A percentile compares a stretch with the other conserved stretches of the same genome.
These are phyloP conservation scores for Uromys caudimaculatus DNA, from an alignment of 2,797 vertebrate genomes.

Conservation along the genomic window DNA sequence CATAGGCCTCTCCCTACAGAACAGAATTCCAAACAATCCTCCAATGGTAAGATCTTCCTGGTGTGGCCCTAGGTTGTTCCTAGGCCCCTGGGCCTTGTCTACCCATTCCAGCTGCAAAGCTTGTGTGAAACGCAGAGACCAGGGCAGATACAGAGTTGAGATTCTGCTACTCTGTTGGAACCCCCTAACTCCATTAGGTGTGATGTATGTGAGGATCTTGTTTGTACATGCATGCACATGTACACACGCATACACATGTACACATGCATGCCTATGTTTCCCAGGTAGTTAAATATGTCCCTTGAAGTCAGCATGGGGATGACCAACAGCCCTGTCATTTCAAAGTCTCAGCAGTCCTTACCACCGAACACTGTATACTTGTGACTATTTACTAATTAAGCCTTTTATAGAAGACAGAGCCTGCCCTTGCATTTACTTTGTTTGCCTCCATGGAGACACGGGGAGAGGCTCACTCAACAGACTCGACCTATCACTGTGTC, in stretches of 20 bases:
- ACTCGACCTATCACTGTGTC: background rate
- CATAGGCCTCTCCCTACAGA: background rate
- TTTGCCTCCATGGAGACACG: background rate
- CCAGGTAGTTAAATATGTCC: background rate
- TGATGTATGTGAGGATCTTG: background rate
- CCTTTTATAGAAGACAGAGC: background rate
- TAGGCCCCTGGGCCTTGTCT: background rate
- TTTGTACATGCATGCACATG: rapidly evolving
- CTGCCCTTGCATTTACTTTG: background rate
- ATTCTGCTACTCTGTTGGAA: background rate
- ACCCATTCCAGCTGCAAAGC: background rate
- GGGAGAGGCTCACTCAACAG: background rate
- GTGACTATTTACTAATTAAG: constrained; percentile 16
- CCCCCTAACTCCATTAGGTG: background rate
- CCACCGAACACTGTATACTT: background rate
- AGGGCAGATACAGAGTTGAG: background rate
- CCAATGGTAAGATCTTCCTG: background rate
- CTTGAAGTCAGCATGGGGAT: background rate
- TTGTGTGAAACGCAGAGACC: background rate
- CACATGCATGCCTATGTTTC: rapidly evolving
- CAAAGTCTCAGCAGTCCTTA: background rate
- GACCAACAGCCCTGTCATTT: background rate
- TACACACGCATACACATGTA: no score
- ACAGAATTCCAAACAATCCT: constrained; percentile 41
- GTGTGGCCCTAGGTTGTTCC: background rate